A percentile compares a stretch with the other conserved stretches of the same genome.
Evolutionary conservation across 2,113 vertebrate species (phyloP).

Genomic region (Cygnus atratus): DNA sequence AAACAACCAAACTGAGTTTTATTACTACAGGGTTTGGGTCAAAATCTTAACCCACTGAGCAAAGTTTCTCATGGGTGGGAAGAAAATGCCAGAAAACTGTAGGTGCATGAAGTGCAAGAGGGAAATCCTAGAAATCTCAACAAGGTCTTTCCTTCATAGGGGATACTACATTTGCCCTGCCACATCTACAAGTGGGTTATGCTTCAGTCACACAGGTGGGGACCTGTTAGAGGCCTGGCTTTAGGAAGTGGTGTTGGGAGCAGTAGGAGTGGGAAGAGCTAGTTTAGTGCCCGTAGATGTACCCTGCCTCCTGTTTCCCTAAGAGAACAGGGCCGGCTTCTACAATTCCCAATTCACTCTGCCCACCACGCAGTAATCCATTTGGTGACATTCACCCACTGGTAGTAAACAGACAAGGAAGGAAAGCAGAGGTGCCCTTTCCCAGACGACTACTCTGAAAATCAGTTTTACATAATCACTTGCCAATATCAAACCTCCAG

Average conservation of each 20-base stretch:
- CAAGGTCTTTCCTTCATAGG: background rate
- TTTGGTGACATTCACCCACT: background rate
- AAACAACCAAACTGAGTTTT: background rate
- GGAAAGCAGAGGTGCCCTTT: background rate
- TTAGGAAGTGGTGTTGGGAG: background rate
- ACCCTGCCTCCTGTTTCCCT: background rate
- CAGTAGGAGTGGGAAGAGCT: background rate
- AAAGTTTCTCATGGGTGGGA: background rate
- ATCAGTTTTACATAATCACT: background rate
- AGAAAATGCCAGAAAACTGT: background rate
- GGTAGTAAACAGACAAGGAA: background rate
- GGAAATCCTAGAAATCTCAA: background rate
- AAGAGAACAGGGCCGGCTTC: background rate
- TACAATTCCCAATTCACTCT: background rate
- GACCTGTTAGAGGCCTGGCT: background rate
- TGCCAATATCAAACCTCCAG: background rate
- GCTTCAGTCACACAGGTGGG: background rate
- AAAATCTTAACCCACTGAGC: background rate
- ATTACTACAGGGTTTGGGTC: background rate
- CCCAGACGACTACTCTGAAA: background rate
- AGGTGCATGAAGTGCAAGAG: background rate
- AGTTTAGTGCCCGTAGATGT: background rate
- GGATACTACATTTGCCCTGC: background rate
- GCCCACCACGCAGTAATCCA: background rate
- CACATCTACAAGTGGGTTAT: background rate